Conservation (phyloP, 2,113 vertebrate species). For the Tachycineta bicolor region DNA sequence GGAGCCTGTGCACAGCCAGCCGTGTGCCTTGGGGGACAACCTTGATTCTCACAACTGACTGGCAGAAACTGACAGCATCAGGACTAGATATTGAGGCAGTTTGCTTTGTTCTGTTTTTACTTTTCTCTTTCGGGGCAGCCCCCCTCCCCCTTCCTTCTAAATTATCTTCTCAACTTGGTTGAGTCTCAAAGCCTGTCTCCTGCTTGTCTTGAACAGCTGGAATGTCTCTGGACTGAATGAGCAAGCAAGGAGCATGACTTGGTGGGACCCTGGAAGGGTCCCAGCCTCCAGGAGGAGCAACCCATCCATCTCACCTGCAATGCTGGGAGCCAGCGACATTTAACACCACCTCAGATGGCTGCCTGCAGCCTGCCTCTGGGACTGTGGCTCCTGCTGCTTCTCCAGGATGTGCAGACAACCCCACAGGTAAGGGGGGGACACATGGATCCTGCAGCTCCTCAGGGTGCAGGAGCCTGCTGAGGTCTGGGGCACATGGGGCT, state of each 20-base stretch:
- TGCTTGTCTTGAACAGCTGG: slow-evolving; percentile 1
- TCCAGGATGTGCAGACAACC: slow-evolving; percentile 36
- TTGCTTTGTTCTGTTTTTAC: slow-evolving; percentile 2
- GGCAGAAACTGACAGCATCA: not conserved
- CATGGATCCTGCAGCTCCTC: not conserved
- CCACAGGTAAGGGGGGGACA: slow-evolving; percentile 58
- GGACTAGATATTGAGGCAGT: not conserved
- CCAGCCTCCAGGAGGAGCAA: not conserved
- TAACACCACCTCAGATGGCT: slow-evolving; percentile 22
- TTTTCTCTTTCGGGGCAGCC: not conserved
- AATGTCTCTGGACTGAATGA: not conserved
- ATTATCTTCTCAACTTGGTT: not conserved
- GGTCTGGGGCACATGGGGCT: not conserved
- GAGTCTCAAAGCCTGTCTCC: not conserved
- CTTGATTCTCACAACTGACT: not conserved
- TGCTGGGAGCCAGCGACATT: not conserved
- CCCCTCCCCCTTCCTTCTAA: not conserved
- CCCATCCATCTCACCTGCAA: not conserved
- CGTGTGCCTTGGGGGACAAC: not conserved
- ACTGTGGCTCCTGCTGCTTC: slow-evolving; percentile 45
- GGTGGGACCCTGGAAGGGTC: not conserved
- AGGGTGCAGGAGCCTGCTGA: not conserved
- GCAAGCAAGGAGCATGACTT: not conserved
- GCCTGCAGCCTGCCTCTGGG: not conserved
- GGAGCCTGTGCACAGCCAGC: not conserved